Percentiles rank a stretch among this genome's conserved stretches.
Evolutionary conservation across 2,888 invertebrate species (phyloP).

Genomic region (Cheilosia scutellata): DNA sequence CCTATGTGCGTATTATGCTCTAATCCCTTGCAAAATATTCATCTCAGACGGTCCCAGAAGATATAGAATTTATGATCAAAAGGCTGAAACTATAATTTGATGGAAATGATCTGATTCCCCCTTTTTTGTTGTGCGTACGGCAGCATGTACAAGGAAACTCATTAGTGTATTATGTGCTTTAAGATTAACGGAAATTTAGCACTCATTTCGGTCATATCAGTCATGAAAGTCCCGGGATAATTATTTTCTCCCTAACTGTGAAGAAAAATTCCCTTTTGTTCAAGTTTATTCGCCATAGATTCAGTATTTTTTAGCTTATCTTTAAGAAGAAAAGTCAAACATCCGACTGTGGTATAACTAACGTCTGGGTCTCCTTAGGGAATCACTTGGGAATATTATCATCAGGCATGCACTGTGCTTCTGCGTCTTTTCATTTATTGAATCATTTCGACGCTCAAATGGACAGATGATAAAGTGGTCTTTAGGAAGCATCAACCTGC

Average conservation of each 20-base stretch:
- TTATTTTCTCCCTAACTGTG: not conserved
- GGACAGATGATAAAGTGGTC: not conserved
- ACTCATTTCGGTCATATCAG: not conserved
- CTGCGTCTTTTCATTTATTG: not conserved
- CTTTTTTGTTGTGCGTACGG: not conserved
- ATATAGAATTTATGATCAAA: conserved; percentile 15
- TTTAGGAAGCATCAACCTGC: not conserved
- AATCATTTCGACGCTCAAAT: not conserved
- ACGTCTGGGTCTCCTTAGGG: too few species aligned
- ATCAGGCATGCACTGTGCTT: too few species aligned
- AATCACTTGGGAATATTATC: too few species aligned
- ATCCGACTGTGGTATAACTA: too few species aligned
- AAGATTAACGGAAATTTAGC: conserved; percentile 35
- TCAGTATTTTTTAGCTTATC: too few species aligned
- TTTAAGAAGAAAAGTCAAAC: too few species aligned
- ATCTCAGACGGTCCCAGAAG: not conserved
- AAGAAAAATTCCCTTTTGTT: too few species aligned
- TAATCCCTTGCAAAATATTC: conserved; percentile 43
- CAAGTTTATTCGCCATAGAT: too few species aligned
- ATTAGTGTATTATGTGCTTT: conserved; percentile 6
- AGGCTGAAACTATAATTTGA: conserved; percentile 39
- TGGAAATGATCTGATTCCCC: not conserved
- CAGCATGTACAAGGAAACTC: conserved; percentile 19
- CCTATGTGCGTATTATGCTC: too few species aligned
- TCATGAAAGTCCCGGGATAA: conserved; percentile 9